Conservation (phyloP, 2,797 vertebrate genomes). For the Dermochelys coriacea region DNA sequence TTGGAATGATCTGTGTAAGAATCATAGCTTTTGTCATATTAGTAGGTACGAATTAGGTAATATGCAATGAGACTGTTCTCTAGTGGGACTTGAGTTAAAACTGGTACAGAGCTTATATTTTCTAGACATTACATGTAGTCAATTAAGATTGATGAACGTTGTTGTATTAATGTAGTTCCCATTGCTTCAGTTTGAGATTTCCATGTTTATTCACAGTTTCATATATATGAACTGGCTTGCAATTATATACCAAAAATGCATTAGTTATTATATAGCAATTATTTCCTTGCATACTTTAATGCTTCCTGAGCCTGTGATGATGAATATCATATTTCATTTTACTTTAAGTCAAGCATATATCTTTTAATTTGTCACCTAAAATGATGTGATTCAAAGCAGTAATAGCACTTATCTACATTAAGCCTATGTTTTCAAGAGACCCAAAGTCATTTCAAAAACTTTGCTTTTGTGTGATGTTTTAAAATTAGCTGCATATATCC, state of each 20-base stretch:
- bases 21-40: neutral
- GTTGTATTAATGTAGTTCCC: neutral
- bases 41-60: rapidly evolving
- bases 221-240: neutral
- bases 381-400: slow-evolving; percentile 10
- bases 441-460: neutral
- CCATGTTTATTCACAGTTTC: neutral
- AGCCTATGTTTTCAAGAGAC: slow-evolving; percentile 23
- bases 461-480: neutral
- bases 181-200: neutral
- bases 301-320: neutral
- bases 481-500: neutral
- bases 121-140: neutral
- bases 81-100: neutral
- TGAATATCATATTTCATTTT: slow-evolving; percentile 1
- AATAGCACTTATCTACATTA: neutral
- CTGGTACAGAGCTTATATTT: neutral
- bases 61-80: neutral
- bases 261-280: slow-evolving; percentile 26
- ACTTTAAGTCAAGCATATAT: slow-evolving; percentile 12
- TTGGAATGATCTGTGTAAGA: neutral
- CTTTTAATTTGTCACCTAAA: neutral
- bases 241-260: neutral
- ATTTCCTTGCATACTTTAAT: neutral
- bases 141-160: neutral